Base-by-base conservation (phyloP, 2,888 invertebrate species). In the Creontiades dilutus region DNA sequence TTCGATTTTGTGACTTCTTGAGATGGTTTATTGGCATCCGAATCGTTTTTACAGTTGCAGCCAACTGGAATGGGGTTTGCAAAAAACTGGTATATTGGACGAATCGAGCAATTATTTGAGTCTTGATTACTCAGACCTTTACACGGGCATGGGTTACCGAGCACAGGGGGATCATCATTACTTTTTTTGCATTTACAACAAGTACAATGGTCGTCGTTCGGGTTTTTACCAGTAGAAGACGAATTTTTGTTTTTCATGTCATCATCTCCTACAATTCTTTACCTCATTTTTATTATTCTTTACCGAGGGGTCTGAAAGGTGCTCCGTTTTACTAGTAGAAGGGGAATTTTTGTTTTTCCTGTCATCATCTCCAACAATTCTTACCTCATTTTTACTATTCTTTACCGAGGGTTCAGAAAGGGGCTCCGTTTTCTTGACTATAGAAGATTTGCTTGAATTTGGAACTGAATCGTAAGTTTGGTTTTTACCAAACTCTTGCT, bases 31-130 rank as follows among this genome's bases (percentile, higher is more conserved):
- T 52, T 52, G 14, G 27, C 13, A 12, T 12, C 11, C 27, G 61
- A 61, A 12, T 14, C 19, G 3, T 78, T n/a, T 12, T 11, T 37
- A 48, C 86, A 86, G 19, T 75, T 48, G 75, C 88, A 88, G 16
- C 13, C 11, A 13, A 84, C n/a, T 27, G 88, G 55, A 0, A 52
- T 19, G 14, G 78, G 88, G n/a, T 48, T 78, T 1, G 57, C 78
- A 27, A 88, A 88, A 55, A 88, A 88, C 78, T 88, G 88, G 16
- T 27, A 88, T 14, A 80, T 88, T 16, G 88, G 80, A 4, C 75
- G 23, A 86, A 13, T 23, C 11, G 86, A 14, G n/a, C 55, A 37
- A 11, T 19, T 28, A 27, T 16, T 61, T 28, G 57, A 11, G 16
- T 55, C 61, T 55, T 85, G 57, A 5, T 23, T 47, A 7, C n/a